Evolutionary conservation across 2,888 invertebrate genomes (phyloP).

Genomic region (Mimas tiliae): DNA sequence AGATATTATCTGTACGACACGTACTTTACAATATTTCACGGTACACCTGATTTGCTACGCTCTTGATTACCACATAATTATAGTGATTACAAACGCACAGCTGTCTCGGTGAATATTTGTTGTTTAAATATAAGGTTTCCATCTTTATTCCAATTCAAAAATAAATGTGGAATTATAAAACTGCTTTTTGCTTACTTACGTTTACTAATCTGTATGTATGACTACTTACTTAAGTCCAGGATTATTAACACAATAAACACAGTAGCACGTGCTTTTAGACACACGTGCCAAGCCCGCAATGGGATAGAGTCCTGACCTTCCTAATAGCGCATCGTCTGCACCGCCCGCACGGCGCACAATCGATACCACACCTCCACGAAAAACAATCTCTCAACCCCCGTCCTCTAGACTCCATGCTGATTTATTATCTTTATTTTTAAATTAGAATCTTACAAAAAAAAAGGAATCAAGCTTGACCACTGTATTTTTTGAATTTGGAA

Average conservation of each 20-base stretch:
- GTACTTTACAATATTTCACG: no score
- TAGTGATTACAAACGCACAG: no score
- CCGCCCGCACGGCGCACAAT: slow-evolving; percentile 55
- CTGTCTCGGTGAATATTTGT: no score
- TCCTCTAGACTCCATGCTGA: not conserved
- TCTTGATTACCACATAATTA: no score
- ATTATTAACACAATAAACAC: slow-evolving; percentile 16
- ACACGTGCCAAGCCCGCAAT: slow-evolving; percentile 27
- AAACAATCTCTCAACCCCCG: slow-evolving; percentile 32
- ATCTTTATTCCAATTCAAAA: no score
- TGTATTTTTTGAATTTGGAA: not conserved
- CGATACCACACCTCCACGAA: slow-evolving; percentile 62
- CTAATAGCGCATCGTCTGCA: slow-evolving; percentile 64
- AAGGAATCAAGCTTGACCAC: slow-evolving; percentile 1
- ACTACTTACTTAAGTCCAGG: not conserved
- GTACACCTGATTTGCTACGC: no score
- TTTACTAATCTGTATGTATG: not conserved
- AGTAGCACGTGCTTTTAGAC: slow-evolving; percentile 10
- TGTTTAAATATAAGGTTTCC: no score
- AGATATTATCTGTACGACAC: no score
- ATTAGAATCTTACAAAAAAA: not conserved
- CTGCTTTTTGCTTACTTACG: not conserved
- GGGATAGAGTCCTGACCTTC: slow-evolving; percentile 66
- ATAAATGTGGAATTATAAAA: no score
- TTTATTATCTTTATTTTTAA: not conserved